Conservation (phyloP, 2,113 vertebrate species). For the Saguinus midas region DNA sequence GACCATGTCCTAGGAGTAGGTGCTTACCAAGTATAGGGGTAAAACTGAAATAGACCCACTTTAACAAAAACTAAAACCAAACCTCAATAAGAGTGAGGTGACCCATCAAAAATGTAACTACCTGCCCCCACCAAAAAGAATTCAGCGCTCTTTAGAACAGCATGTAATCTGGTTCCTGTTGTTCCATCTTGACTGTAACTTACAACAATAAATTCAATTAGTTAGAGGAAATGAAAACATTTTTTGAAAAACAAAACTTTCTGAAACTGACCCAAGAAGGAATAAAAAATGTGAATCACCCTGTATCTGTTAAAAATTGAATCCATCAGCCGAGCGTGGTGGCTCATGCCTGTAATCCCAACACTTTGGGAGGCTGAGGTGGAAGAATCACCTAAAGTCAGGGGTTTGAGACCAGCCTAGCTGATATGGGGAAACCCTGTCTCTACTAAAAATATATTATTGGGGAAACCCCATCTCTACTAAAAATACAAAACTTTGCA, state of each 20-base stretch:
- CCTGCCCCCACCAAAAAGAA: not conserved
- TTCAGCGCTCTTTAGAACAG: not conserved
- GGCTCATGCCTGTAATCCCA: not conserved
- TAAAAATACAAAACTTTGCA: not conserved
- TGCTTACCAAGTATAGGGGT: not conserved
- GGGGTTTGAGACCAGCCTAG: not conserved
- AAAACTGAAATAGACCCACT: not conserved
- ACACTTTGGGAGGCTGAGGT: not conserved
- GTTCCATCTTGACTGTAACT: not conserved
- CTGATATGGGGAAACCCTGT: not conserved
- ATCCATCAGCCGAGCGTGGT: not conserved
- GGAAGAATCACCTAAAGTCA: not conserved
- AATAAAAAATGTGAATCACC: not conserved
- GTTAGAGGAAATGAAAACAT: not conserved
- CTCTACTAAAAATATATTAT: not conserved
- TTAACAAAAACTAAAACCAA: not conserved
- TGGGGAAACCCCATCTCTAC: not conserved
- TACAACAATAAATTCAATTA: not conserved
- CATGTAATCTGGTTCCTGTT: not conserved
- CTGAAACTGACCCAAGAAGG: not conserved
- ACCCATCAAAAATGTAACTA: not conserved
- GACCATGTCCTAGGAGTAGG: no score
- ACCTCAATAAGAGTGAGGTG: not conserved
- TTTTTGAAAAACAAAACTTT: not conserved
- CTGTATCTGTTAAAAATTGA: not conserved